phyloP scores from a whole-genome alignment of 2,113 vertebrate genomes.

The Piprites chloris region DNA sequence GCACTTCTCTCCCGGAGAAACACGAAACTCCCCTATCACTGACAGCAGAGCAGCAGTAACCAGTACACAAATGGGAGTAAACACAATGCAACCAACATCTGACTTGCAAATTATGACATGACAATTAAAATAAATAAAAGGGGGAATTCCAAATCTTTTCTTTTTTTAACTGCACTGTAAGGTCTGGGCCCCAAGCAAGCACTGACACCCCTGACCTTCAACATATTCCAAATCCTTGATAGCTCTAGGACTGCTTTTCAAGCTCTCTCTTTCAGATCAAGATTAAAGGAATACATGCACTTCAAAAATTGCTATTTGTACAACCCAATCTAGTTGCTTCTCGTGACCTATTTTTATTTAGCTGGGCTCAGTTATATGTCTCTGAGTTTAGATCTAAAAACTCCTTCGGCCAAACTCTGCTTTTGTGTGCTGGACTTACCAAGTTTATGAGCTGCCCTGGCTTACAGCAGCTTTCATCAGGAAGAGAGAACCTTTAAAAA shows the following conservation, averaged over 20 bases:
- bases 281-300: neutral
- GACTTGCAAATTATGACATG: slow-evolving; percentile 40
- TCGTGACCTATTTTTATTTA: neutral
- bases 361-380: neutral
- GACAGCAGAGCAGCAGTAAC: slow-evolving; percentile 51
- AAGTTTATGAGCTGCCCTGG: neutral
- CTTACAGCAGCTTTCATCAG: neutral
- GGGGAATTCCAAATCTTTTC: slow-evolving; percentile 23
- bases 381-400: neutral
- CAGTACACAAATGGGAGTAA: slow-evolving; percentile 63
- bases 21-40: neutral
- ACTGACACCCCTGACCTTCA: neutral
- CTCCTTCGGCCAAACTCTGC: neutral
- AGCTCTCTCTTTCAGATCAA: neutral
- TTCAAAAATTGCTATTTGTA: neutral
- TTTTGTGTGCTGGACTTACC: neutral
- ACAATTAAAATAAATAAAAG: slow-evolving; percentile 50
- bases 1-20: slow-evolving; percentile 44
- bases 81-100: slow-evolving; percentile 50
- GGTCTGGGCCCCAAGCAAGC: neutral
- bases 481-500: neutral
- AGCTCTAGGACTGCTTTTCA: neutral
- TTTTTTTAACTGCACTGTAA: slow-evolving; percentile 31
- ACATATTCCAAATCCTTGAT: slow-evolving; percentile 1
- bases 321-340: neutral